Base-by-base conservation (phyloP, 2,113 vertebrate species). In the Ifrita kowaldi region DNA sequence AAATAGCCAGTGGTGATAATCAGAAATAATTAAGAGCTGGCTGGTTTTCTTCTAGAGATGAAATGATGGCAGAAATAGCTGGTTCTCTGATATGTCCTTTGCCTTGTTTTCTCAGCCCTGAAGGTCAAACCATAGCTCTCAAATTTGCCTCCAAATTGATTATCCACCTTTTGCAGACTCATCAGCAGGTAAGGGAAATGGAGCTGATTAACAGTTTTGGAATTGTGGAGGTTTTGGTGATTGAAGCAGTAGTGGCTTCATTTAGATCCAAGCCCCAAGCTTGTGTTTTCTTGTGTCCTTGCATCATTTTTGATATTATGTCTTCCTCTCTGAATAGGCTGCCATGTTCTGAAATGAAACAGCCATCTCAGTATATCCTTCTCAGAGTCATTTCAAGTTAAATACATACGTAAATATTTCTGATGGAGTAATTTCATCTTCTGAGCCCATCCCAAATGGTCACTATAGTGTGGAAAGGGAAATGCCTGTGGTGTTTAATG, bases 41-140 rank as follows among this genome's bases (percentile, higher is more conserved):
- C 20, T 85, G 37, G 0, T 18, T 74, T 64, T 73, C 32, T 81
- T 84, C 68, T 59, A 56, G 59, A 87, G 24, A 8, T 71, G 9
- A 84, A 90, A 74, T 60, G 9, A 42, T 56, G 22, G 33, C 57
- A 91, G 64, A 92, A 95, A 44, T 73, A 78, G 44, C 65, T 17
- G 10, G 2, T 28, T 57, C 67, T 92, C 59, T 85, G 5, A 85
- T 65, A 24, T 27, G 21, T 91, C 47, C 24, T 84, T 89, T 85
- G 21, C 23, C 32, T 96, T 96, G 32, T 93, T 97, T 97, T 97
- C 98, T 95, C 95, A 99, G 99, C 89, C 96, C 98, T 97, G 99
- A 99, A 97, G 96, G 99, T 82, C 98, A 98, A 96, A 98, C 98
- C 76, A 96, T 98, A n/a, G 97, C 98, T 84, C 97, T 99, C 85